Evolutionary conservation across 1,140 invertebrate species (phyloP).

Genomic region (Lepidotrigona ventralis): DNA sequence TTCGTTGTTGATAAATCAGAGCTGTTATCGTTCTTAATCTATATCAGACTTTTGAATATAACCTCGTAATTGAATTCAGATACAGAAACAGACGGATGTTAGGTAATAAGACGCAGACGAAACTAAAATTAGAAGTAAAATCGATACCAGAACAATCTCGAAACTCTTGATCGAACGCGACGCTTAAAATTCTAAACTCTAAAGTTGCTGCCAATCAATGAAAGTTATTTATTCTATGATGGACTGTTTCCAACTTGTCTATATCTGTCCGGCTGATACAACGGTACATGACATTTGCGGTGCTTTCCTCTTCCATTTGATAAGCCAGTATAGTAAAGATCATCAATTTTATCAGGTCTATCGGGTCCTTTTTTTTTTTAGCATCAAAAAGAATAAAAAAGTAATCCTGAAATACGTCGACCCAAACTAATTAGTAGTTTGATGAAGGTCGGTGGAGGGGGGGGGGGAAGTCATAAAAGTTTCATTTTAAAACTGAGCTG

Average conservation of each 20-base stretch:
- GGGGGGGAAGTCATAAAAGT: no score
- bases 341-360: background rate
- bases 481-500: no score
- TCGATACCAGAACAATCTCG: background rate
- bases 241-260: conserved; percentile 18
- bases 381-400: no score
- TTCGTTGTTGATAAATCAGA: no score
- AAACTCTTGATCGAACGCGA: background rate
- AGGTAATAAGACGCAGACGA: background rate
- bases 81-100: background rate
- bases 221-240: conserved; percentile 12
- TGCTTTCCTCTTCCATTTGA: no score
- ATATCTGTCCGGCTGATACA: background rate
- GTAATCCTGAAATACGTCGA: no score
- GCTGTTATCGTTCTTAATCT: no score
- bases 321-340: no score
- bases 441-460: no score
- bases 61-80: no score
- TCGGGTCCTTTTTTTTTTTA: background rate
- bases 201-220: conserved; percentile 18
- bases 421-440: no score
- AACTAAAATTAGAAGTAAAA: background rate
- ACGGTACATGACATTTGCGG: background rate
- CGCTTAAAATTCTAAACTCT: conserved; percentile 23
- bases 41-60: no score